phyloP scores from a whole-genome alignment of 2,888 invertebrate genomes.

The Patella depressa region DNA sequence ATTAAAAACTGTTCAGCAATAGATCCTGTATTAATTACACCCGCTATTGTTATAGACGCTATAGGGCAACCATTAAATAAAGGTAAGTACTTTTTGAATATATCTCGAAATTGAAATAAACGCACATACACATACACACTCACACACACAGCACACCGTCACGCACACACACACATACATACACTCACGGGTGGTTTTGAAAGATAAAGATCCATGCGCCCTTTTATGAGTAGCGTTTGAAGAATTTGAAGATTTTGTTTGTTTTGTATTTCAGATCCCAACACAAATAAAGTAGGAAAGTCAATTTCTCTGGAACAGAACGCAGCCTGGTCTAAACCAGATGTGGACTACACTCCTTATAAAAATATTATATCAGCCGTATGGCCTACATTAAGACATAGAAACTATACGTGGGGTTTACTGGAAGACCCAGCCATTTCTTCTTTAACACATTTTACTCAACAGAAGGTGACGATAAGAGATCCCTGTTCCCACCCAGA shows the following conservation, averaged over 20 bases:
- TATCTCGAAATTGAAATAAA: too few species aligned
- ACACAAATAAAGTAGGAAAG: constrained; percentile 1
- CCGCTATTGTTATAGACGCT: constrained; percentile 40
- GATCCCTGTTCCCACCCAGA: constrained; percentile 13
- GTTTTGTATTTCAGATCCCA: neutral
- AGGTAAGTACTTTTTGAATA: too few species aligned
- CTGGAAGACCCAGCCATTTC: constrained; percentile 9
- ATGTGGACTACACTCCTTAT: constrained; percentile 39
- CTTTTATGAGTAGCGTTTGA: too few species aligned
- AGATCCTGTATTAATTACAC: constrained; percentile 36
- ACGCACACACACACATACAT: too few species aligned
- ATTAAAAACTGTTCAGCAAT: constrained; percentile 39
- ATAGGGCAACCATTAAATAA: constrained; percentile 20
- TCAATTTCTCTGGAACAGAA: constrained; percentile 27
- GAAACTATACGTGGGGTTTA: constrained; percentile 32
- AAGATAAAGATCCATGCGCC: too few species aligned
- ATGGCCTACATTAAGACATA: constrained; percentile 33
- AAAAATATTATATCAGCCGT: constrained; percentile 35
- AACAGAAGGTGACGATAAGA: neutral
- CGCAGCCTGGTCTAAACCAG: constrained; percentile 22
- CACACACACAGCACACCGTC: too few species aligned
- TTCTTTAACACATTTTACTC: neutral
- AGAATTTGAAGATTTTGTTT: too few species aligned
- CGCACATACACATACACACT: too few species aligned
- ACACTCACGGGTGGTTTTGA: too few species aligned